Conservation (phyloP, 2,113 vertebrate species). For the Sinosuthora webbiana region DNA sequence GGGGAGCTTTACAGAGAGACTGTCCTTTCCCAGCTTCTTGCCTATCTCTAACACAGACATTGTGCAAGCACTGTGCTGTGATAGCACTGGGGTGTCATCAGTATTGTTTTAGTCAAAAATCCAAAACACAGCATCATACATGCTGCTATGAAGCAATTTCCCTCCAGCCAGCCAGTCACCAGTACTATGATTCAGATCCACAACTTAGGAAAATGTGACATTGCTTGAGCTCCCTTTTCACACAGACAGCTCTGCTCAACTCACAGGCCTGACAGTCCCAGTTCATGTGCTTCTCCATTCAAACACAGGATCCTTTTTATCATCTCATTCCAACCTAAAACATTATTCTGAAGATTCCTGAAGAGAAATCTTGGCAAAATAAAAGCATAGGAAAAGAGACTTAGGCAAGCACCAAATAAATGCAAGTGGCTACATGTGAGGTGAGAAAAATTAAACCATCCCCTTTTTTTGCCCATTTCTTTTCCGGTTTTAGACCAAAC, state of each 20-base stretch:
- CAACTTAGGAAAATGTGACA: neutral
- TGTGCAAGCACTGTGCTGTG: neutral
- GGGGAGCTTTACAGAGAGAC: neutral
- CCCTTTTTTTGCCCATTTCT: no score
- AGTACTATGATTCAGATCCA: neutral
- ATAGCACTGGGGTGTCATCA: neutral
- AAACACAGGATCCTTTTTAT: neutral
- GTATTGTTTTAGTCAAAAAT: neutral
- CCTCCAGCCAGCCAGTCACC: neutral
- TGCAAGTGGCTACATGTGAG: neutral
- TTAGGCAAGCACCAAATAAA: neutral
- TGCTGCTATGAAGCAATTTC: neutral
- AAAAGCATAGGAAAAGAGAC: neutral
- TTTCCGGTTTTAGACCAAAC: neutral
- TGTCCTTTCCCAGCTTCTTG: neutral
- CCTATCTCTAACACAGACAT: neutral
- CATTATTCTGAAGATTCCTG: neutral
- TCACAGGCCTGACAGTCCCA: neutral
- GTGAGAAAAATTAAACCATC: neutral
- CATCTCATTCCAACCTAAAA: neutral
- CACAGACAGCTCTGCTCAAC: neutral
- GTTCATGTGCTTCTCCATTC: neutral
- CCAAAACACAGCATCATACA: neutral
- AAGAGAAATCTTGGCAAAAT: neutral
- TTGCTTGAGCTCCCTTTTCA: neutral